Conservation (phyloP, 2,113 vertebrate species). For the Thryonomys swinderianus region DNA sequence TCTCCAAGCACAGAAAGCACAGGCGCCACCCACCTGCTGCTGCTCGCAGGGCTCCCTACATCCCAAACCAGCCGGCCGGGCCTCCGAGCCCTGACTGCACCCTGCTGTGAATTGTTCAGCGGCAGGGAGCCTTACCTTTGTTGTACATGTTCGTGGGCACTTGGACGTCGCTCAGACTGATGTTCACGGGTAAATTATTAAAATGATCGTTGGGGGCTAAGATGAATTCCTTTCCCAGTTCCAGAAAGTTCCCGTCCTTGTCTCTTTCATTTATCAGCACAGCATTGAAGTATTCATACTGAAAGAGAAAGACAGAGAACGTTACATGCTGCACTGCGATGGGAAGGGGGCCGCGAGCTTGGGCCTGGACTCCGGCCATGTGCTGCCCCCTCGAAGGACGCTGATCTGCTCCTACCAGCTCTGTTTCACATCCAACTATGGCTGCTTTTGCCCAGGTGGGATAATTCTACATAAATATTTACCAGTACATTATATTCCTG, state of each 20-base stretch:
- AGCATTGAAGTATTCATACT: slow-evolving; percentile 99
- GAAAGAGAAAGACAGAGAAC: slow-evolving; percentile 78
- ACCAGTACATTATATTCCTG: not conserved
- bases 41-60: not conserved
- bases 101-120: not conserved
- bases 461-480: not conserved
- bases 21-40: not conserved
- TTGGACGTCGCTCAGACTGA: slow-evolving; percentile 97
- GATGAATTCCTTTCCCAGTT: slow-evolving; percentile 97
- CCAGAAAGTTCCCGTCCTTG: slow-evolving; percentile 94
- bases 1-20: not conserved
- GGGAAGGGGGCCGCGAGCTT: not conserved
- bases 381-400: no score
- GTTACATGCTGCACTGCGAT: not conserved
- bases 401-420: not conserved
- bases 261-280: slow-evolving; percentile 97
- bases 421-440: accelerated
- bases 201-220: slow-evolving; percentile 98
- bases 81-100: not conserved
- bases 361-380: accelerated
- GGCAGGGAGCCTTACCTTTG: slow-evolving; percentile 88
- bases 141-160: slow-evolving; percentile 99
- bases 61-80: not conserved
- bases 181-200: slow-evolving; percentile 98
- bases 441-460: not conserved